Evolutionary conservation across 2,797 vertebrate species (phyloP), one percentile per base, ranked within the genome.

Genomic region (Anisognathus igniventris): DNA sequence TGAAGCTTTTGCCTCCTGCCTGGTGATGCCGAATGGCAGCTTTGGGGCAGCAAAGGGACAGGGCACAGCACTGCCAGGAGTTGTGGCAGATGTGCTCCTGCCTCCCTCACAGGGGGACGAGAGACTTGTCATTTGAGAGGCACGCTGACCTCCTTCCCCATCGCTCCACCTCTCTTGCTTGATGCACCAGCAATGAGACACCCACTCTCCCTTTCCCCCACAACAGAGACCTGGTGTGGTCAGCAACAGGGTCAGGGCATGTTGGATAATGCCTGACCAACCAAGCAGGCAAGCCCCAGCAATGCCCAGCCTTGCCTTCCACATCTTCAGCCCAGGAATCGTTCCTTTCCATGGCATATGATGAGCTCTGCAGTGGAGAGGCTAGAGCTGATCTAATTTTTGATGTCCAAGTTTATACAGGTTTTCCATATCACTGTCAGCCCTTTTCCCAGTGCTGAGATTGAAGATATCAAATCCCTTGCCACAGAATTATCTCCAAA

Each of bases 321-420:
- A 4, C 1, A 1, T 27, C 31, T 77, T 54, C 71, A 87, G 53
- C n/a, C 42, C 19, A 22, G 37, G 16, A 75, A 13, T 53, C 39
- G 0, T n/a, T 62, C 47, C 31, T 10, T 39, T 75, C 39, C 3
- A 0, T 1, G 5, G 4, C 12, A 45, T 11, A 22, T 0, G 0
- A 28, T 42, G 54, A 77, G 33, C 37, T 94, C 57, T 61, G 37
- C 1, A 0, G 37, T 50, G 42, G 22, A 61, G 50, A 77, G 12
- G 30, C 12, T 76, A 33, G 23, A 75, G 33, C 10, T 86, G 15
- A 33, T 45, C 47, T 60, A 3, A 27, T 80, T 78, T 84, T 60
- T 66, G 8, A 27, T 64, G 35, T 7, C 1, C 24, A 18, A n/a
- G 18, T 7, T 90, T 65, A 39, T 35, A n/a, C 14, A 60, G 21